Conservation (phyloP, 2,888 invertebrate genomes). For the Macrosoma leucophasiata region DNA sequence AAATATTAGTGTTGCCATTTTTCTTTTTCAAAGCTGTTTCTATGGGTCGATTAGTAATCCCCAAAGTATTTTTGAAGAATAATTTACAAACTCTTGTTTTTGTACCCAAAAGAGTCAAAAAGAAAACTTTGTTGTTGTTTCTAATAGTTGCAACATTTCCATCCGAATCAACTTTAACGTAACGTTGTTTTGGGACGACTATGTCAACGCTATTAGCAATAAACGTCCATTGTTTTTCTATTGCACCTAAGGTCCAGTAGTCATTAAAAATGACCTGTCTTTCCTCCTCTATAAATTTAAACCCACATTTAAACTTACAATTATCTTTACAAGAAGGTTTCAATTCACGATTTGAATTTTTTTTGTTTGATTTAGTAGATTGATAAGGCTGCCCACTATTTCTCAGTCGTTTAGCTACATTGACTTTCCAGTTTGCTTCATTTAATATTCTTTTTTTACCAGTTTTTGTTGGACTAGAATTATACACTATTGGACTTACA, state of each 20-base stretch:
- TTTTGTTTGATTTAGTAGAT: no score
- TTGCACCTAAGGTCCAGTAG: no score
- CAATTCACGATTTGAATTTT: constrained; percentile 14
- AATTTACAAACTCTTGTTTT: constrained; percentile 17
- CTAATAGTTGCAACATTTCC: constrained; percentile 14
- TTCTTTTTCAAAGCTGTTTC: constrained; percentile 23
- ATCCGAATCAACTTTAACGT: constrained; percentile 11
- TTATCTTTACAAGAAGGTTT: constrained; percentile 16
- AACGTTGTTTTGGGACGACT: constrained; percentile 12
- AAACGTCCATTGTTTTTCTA: no score
- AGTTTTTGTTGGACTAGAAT: no score
- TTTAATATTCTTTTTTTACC: no score
- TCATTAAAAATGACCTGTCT: no score
- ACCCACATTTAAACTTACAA: constrained; percentile 12
- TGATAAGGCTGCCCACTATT: no score
- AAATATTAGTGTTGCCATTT: constrained; percentile 12
- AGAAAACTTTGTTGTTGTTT: constrained; percentile 17
- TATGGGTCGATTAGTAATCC: constrained; percentile 23
- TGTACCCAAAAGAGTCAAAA: constrained; percentile 13
- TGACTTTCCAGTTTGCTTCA: no score
- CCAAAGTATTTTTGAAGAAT: constrained; percentile 16
- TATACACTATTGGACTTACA: no score
- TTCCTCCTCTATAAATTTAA: constrained; percentile 12
- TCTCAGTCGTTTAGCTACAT: no score
- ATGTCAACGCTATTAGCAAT: constrained; percentile 11